Evolutionary conservation across 2,888 invertebrate species (phyloP), one percentile per base, ranked within the genome.

Genomic region (Trilocha varians): DNA sequence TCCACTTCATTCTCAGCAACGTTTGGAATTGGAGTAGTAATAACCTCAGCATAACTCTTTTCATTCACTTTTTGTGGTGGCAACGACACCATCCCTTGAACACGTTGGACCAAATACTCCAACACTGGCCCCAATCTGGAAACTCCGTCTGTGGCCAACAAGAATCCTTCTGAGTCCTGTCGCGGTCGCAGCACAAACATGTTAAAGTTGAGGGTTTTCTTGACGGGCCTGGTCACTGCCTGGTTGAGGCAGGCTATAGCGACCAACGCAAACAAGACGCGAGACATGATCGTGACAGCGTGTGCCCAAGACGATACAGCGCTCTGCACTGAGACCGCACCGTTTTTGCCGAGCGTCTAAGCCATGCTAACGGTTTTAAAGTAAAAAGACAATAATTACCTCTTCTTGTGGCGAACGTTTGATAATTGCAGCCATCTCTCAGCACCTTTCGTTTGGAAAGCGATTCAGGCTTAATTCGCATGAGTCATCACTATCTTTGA

Each of bases 11-110:
- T 87, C 38, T 83, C 76, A 3, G 82, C 73, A 11, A 75, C 67
- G 47, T 79, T 76, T 14, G 65, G 68, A 15, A 70, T 36, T 4
- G 70, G 69, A 3, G 71, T 51, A 2, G 52, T 61, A 9, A 39
- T 50, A n/a, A 48, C 49, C 16, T 45, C 3, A 55, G 49, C 56
- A 47, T 25, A 11, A 25, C 11, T 66, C 55, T 32, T 79, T 79
- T 48, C 83, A 51, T 59, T 80, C 80, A 48, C 87, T 61, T 90
- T 88, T 50, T 87, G 87, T 16, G 90, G 86, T 40, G 88, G 73
- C 55, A 90, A 88, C 0, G 92, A 92, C 75, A 90, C 90, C 53
- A 90, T 85, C 0, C 89, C 87, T 70, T 93, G 93, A 40, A 93
- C 87, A 37, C 90, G 87, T 62, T 92, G 92, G 5, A 91, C 87